Base-by-base conservation (phyloP, 2,888 invertebrate species). In the Colletes collaris region DNA sequence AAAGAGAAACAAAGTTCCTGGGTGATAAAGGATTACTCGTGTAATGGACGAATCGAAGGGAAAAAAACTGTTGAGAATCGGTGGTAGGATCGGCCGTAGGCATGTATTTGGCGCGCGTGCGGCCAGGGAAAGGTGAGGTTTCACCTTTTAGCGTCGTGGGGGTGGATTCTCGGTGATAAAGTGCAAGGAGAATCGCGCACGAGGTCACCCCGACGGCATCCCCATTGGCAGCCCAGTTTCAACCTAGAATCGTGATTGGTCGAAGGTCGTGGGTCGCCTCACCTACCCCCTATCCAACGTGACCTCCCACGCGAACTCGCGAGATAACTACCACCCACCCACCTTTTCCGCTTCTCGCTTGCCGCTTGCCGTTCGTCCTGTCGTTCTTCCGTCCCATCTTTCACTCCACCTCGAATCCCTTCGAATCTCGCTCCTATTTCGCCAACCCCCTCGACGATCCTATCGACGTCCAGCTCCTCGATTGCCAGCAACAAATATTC, bases 271-370 rank as follows among this genome's bases (percentile, higher is more conserved):
- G 89, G 91, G 90, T 91, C 90, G 91, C 83, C 87, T 91, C 90
- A 91, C 90, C 91, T 91, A 91, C 89, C 90, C 90, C 88, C 87
- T 85, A 89, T 87, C 85, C 86, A 76, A 83, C 87, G 85, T 88
- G 90, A 91, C 91, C 91, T 91, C 90, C 91, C 91, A 91, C 90
- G 91, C 89, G 83, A 91, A 88, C 89, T 87, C 90, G 89, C 89
- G 89, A 90, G 87, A 85, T 89, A 88, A 88, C 83, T 85, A 81
- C 87, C 76, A 87, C 86, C 81, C 82, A 82, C 84, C 79, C 73
- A 67, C 79, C 53, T 78, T 76, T 78, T 65, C 75, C 62, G 64
- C 56, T 53, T 76, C 64, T 70, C 68, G 52, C 66, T 63, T 50
- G 50, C 50, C 49, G 50, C 59, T 53, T 49, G 7, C 27, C 52